These are phyloP conservation scores for Ectobius pallidus DNA, from an alignment of 2,888 invertebrate genomes.

Conservation along the genomic window DNA sequence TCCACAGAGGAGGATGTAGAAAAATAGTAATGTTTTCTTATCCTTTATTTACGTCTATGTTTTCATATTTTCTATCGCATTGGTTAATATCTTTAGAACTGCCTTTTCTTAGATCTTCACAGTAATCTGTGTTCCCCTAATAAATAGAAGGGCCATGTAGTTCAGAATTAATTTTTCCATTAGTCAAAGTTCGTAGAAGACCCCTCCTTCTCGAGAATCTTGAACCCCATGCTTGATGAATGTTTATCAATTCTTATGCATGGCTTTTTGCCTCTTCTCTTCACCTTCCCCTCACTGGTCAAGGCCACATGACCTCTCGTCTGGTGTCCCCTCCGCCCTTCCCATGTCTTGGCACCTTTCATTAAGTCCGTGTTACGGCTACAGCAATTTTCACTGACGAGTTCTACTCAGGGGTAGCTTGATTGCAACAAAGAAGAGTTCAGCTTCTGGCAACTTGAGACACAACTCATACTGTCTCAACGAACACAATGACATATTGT, in stretches of 20 bases:
- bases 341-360: not conserved
- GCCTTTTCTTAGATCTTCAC: not conserved
- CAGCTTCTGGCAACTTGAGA: not conserved
- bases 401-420: not conserved
- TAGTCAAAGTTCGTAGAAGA: not conserved
- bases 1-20: not conserved
- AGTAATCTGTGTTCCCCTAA: too few relatives aligned
- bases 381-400: not conserved
- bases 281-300: not conserved
- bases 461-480: not conserved
- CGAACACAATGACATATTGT: not conserved
- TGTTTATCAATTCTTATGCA: constrained; percentile 4
- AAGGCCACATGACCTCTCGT: constrained; percentile 6
- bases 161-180: not conserved
- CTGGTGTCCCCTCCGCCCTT: not conserved
- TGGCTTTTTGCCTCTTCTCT: not conserved
- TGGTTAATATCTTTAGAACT: not conserved
- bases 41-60: too few relatives aligned
- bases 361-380: not conserved
- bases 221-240: not conserved
- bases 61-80: not conserved
- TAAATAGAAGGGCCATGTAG: not conserved
- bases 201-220: not conserved
- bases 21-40: not conserved
- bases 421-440: not conserved